Percentiles rank a stretch among this genome's conserved stretches.
Evolutionary conservation across 1,140 invertebrate genomes (phyloP).

Genomic region (Bombus vancouverensis): DNA sequence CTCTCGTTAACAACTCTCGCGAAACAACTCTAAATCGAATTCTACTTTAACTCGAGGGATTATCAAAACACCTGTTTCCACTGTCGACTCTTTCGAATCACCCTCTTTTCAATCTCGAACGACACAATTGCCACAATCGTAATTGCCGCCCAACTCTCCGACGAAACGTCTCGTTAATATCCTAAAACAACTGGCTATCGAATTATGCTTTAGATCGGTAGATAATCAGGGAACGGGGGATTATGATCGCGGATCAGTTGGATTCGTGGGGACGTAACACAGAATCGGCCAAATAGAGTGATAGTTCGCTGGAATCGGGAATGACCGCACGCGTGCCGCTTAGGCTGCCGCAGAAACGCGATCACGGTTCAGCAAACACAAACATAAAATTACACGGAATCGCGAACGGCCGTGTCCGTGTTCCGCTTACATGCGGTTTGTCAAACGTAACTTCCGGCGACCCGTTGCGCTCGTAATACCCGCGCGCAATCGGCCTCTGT

Average conservation of each 20-base stretch:
- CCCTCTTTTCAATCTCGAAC: neutral
- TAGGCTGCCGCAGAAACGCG: slow-evolving; percentile 26
- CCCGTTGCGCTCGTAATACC: neutral
- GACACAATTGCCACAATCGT: neutral
- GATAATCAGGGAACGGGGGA: neutral
- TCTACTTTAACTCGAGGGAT: neutral
- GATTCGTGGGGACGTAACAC: neutral
- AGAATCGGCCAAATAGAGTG: slow-evolving; percentile 18
- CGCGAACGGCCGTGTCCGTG: slow-evolving; percentile 41
- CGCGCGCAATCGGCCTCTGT: slow-evolving; percentile 12
- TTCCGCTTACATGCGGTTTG: slow-evolving; percentile 70
- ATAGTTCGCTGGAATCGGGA: neutral
- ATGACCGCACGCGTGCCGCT: slow-evolving; percentile 16
- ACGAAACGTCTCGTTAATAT: neutral
- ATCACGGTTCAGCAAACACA: slow-evolving; percentile 52
- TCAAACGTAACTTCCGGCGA: slow-evolving; percentile 65
- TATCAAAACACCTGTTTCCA: neutral
- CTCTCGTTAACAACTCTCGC: neutral
- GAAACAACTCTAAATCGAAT: neutral
- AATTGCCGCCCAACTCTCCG: neutral
- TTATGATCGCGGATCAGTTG: neutral
- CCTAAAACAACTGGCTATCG: neutral
- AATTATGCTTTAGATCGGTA: neutral
- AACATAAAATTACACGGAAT: slow-evolving; percentile 58
- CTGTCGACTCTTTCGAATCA: neutral